phyloP scores from a whole-genome alignment of 64 coral and sea anemone species.

The Orbicella faveolata region DNA sequence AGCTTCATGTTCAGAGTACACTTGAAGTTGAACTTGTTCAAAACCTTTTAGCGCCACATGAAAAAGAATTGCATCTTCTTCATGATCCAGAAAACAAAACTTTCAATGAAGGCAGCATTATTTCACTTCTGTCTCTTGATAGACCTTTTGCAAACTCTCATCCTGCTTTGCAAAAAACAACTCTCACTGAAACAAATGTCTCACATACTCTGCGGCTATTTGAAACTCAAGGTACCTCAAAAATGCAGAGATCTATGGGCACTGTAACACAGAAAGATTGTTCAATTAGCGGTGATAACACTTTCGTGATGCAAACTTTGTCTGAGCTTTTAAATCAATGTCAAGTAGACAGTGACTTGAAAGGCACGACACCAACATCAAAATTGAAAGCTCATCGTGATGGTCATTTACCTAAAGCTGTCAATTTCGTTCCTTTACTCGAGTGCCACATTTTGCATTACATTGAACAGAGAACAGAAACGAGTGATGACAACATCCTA shows the following conservation, averaged over 20 bases:
- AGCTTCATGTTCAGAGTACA: background rate
- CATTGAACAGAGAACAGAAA: slow-evolving; percentile 27
- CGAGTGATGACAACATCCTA: slow-evolving; percentile 38
- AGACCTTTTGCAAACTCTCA: background rate
- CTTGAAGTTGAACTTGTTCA: slow-evolving; percentile 39
- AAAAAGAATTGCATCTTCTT: background rate
- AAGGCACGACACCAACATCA: background rate
- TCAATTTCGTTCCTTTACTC: slow-evolving; percentile 43
- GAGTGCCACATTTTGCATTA: slow-evolving; percentile 46
- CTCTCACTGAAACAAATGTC: background rate
- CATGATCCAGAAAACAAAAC: background rate
- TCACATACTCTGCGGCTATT: slow-evolving; percentile 12
- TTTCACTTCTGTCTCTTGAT: background rate
- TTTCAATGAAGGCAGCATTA: background rate
- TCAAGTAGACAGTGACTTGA: background rate
- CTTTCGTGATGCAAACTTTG: slow-evolving; percentile 10
- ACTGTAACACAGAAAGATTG: background rate
- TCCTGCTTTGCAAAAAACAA: background rate
- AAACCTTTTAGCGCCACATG: slow-evolving; percentile 15
- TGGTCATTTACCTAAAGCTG: background rate
- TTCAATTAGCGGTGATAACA: background rate
- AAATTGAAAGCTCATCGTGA: background rate
- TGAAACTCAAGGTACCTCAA: slow-evolving; percentile 26
- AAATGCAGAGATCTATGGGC: background rate
- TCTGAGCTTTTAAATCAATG: background rate